These are phyloP conservation scores for Cirrhinus mrigala DNA, from an alignment of 2,797 vertebrate species.

Conservation along the genomic window DNA sequence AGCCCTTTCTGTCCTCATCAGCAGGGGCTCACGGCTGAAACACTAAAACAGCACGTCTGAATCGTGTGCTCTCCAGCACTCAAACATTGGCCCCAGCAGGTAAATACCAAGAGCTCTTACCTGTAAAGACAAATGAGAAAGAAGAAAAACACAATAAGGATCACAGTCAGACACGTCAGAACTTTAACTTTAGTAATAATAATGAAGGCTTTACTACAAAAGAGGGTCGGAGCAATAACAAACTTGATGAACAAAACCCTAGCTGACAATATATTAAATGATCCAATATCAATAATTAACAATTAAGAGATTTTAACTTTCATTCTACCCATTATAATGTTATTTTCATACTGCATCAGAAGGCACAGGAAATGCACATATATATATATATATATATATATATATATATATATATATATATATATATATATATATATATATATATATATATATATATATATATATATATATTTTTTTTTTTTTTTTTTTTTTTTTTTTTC, in stretches of 20 bases:
- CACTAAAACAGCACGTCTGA: constrained; percentile 21
- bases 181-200: not conserved
- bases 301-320: not conserved
- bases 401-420: no score
- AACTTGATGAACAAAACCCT: not conserved
- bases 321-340: not conserved
- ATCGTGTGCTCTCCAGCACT: constrained; percentile 5
- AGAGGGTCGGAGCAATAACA: not conserved
- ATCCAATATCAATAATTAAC: no score
- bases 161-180: not conserved
- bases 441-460: no score
- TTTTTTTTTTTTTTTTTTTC: no score
- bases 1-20: constrained; percentile 10
- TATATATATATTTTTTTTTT: no score
- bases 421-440: not conserved
- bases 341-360: not conserved
- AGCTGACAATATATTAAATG: not conserved
- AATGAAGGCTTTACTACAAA: not conserved
- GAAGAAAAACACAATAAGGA: constrained; percentile 15
- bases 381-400: not conserved
- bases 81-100: constrained; percentile 1
- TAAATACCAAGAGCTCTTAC: constrained; percentile 31
- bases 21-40: constrained; percentile 15
- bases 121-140: constrained; percentile 23
- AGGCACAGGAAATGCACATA: not conserved